phyloP scores from a whole-genome alignment of 2,797 vertebrate genomes.

The Silurus lanzhouensis region DNA sequence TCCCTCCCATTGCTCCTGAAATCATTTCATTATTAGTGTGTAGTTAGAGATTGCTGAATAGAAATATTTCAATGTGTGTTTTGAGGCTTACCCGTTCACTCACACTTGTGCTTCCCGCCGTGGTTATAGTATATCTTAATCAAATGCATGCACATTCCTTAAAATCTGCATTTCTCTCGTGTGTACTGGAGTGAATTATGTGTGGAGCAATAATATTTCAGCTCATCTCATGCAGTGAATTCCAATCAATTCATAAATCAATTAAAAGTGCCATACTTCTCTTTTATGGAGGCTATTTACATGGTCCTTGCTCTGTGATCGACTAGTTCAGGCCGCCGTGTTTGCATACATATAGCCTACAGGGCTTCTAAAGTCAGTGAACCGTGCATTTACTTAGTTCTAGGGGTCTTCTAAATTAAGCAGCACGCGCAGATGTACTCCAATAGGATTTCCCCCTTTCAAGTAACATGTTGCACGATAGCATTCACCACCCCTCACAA shows the following conservation, averaged over 20 bases:
- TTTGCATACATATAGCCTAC: conserved; percentile 63
- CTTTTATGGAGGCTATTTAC: conserved; percentile 45
- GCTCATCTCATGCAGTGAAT: conserved; percentile 37
- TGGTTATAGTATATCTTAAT: conserved; percentile 69
- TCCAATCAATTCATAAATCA: conserved; percentile 51
- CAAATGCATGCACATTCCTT: conserved; percentile 66
- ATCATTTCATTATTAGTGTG: conserved; percentile 54
- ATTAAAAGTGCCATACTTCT: conserved; percentile 56
- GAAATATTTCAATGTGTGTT: conserved; percentile 56
- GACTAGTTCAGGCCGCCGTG: conserved; percentile 51
- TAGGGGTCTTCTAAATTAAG: conserved; percentile 70
- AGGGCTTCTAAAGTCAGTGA: conserved; percentile 61
- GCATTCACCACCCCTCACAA: conserved; percentile 62
- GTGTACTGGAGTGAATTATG: conserved; percentile 69
- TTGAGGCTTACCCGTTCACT: conserved; percentile 69
- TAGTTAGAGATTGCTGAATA: conserved; percentile 55
- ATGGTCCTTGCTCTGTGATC: conserved; percentile 40
- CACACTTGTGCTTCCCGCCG: conserved; percentile 67
- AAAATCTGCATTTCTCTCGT: conserved; percentile 59
- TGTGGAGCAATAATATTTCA: conserved; percentile 58
- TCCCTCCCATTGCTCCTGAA: conserved; percentile 57
- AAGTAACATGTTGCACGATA: conserved; percentile 59
- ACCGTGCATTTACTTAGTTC: conserved; percentile 67
- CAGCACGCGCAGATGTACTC: conserved; percentile 57
- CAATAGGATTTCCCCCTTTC: conserved; percentile 53